phyloP scores from a whole-genome alignment of 2,888 invertebrate species.

The Coecobrya sp. region DNA sequence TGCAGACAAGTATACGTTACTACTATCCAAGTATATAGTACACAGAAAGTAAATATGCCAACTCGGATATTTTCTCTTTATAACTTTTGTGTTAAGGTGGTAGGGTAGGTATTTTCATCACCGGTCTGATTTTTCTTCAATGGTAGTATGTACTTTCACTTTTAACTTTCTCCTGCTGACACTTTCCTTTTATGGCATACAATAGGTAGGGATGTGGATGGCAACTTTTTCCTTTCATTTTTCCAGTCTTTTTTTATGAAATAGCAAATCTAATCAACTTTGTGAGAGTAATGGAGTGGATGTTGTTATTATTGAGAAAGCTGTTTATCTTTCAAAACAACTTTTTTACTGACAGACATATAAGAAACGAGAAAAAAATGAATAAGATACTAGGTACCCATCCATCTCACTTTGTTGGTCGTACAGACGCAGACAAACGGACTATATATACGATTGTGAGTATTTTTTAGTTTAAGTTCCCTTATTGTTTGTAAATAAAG shows the following conservation, averaged over 20 bases:
- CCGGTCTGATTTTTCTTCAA: conserved; percentile 10
- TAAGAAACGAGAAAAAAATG: conserved; percentile 9
- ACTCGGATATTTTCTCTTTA: too few species aligned
- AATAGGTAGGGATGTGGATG: neutral
- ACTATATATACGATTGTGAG: neutral
- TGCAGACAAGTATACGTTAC: conserved; percentile 9
- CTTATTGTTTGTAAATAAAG: neutral
- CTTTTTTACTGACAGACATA: neutral
- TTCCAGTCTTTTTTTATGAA: conserved; percentile 9
- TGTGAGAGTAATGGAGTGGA: conserved; percentile 33
- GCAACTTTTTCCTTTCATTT: neutral
- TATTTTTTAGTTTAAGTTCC: neutral
- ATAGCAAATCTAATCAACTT: conserved; percentile 39
- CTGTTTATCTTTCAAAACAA: conserved; percentile 52
- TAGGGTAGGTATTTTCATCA: neutral
- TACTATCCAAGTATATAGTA: neutral
- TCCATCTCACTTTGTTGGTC: neutral
- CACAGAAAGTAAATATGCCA: too few species aligned
- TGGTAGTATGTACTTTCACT: conserved; percentile 10
- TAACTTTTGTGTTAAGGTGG: neutral
- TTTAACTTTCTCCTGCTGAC: conserved; percentile 32
- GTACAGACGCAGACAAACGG: too few species aligned
- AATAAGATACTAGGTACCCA: neutral
- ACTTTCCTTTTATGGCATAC: conserved; percentile 17
- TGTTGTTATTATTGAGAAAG: conserved; percentile 37